Evolutionary conservation across 1,140 invertebrate genomes (phyloP), one percentile per base, ranked within the genome.

Genomic region (Temnothorax longispinosus): DNA sequence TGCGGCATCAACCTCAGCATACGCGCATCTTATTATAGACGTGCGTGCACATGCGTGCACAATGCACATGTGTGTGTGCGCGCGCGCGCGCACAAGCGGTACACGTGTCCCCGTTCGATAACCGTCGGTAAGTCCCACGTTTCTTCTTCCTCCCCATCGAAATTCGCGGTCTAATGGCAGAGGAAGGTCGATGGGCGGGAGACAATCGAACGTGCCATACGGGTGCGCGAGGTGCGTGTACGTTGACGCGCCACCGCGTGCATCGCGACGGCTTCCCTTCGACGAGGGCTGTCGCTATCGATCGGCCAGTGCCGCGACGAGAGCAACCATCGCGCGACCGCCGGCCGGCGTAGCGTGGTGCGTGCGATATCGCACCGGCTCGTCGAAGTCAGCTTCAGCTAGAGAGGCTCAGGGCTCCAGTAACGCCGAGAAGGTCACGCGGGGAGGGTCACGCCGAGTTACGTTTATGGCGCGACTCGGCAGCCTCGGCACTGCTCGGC

Each of bases 261-360:
- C 21, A 8, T 35, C 52, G 27, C 13, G 27, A 7, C 35, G 62
- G 41, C 38, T 60, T 75, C 21, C 67, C 41, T 74, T 75, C 41
- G 54, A 47, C 80, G 32, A 60, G 71, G 27, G 41, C 47, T 84
- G 75, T 84, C 80, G 41, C 47, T 84, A 84, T 84, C 80, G 80
- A 84, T 84, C 54, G 32, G 38, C n/a, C 67, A 47, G 78, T 74
- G 52, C 41, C 11, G 27, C 52, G 15, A 10, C 65, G 32, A 58
- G 21, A 44, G 38, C 10, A 54, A 82, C 78, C 78, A n/a, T 44
- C 76, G 18, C 18, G 32, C 13, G 41, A 47, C 13, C 13, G 27
- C 80, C 56, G 54, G 69, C 69, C 80, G 67, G 65, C 38, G 32
- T 18, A 44, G 15, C 35, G 41, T 21, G 35, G 35, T 41, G 77